Conservation (phyloP, 1,140 invertebrate genomes). For the Cryptotermes secundus region DNA sequence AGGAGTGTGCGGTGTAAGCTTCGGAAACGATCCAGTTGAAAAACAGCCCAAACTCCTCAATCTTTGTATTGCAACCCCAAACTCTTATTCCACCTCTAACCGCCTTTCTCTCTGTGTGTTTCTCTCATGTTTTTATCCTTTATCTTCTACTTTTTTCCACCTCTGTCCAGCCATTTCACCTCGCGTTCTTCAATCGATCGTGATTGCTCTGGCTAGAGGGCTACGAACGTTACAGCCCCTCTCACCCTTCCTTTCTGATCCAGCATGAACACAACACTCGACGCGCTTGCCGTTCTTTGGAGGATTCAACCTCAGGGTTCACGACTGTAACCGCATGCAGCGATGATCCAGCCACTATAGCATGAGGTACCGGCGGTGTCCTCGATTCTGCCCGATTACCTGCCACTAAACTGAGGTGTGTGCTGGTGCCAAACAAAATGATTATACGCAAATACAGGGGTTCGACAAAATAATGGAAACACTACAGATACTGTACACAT, state of each 20-base stretch:
- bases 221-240: neutral
- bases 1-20: neutral
- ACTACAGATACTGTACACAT: too few relatives aligned
- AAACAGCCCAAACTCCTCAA: slow-evolving; percentile 1
- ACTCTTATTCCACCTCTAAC: neutral
- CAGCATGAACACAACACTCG: neutral
- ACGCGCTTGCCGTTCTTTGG: neutral
- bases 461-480: too few relatives aligned
- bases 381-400: neutral
- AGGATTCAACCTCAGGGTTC: neutral
- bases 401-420: too few relatives aligned
- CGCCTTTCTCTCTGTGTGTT: neutral
- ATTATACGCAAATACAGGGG: too few relatives aligned
- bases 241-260: neutral
- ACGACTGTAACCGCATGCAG: neutral
- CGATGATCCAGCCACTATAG: neutral
- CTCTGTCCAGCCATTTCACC: neutral
- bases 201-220: neutral
- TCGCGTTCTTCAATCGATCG: neutral
- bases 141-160: neutral
- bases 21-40: slow-evolving; percentile 3
- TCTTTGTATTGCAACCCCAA: neutral
- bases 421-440: too few relatives aligned
- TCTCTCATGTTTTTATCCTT: neutral
- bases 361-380: neutral